phyloP scores from a whole-genome alignment of 2,797 vertebrate genomes.

The Loriculus beryllinus region DNA sequence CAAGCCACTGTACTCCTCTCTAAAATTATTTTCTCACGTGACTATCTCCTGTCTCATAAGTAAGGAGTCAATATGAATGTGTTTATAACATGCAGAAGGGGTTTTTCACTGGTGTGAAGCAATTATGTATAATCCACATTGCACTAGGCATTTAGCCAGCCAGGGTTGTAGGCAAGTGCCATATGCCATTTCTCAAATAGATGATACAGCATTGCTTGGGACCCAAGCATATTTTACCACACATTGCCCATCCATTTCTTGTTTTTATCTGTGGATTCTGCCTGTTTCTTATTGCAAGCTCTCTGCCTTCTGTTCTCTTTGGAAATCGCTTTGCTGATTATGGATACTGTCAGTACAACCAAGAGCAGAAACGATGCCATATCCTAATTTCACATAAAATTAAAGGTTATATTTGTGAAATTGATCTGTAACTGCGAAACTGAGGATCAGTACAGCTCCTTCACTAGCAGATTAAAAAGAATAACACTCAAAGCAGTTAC shows the following conservation, averaged over 20 bases:
- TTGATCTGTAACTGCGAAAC: neutral
- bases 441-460: neutral
- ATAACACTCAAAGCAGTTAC: neutral
- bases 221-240: slow-evolving; percentile 5
- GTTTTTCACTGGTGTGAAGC: slow-evolving; percentile 39
- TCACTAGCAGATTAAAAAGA: neutral
- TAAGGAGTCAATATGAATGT: neutral
- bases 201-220: neutral
- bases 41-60: neutral
- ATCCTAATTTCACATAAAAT: neutral
- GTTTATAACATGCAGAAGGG: slow-evolving; percentile 28
- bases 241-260: slow-evolving; percentile 3
- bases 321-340: neutral
- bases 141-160: neutral
- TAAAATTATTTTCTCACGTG: neutral
- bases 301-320: slow-evolving; percentile 35
- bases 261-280: slow-evolving; percentile 22
- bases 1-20: neutral
- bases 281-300: neutral
- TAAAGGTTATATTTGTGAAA: neutral
- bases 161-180: slow-evolving; percentile 50
- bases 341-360: neutral
- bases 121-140: slow-evolving; percentile 25
- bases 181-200: slow-evolving; percentile 50
- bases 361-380: neutral